Conservation (phyloP, 2,113 vertebrate genomes). For the Taxidea taxus region DNA sequence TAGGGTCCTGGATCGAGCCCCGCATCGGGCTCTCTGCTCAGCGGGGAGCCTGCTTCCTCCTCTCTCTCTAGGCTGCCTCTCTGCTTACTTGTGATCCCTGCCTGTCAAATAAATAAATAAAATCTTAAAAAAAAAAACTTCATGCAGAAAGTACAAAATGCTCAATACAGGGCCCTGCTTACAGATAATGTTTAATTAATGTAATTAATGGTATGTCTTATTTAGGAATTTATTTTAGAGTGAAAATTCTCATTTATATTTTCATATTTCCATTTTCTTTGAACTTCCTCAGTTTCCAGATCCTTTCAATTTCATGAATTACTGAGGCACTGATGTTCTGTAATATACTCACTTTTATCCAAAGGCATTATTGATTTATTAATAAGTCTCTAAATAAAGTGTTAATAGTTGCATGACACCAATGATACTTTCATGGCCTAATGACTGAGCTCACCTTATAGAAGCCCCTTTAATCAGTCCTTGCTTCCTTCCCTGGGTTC, state of each 20-base stretch:
- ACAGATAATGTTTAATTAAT: not conserved
- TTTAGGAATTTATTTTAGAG: constrained; percentile 1
- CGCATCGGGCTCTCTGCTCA: too few species aligned
- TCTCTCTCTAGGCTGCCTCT: too few species aligned
- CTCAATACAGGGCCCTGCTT: not conserved
- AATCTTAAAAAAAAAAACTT: too few species aligned
- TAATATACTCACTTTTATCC: not conserved
- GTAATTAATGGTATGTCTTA: not conserved
- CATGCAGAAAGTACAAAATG: not conserved
- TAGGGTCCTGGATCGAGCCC: too few species aligned
- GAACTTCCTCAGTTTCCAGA: not conserved
- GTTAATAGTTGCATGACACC: not conserved
- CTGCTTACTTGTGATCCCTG: too few species aligned
- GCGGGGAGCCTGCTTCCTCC: too few species aligned
- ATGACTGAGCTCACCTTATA: not conserved
- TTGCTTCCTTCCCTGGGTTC: not conserved
- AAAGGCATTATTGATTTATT: not conserved
- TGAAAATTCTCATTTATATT: not conserved
- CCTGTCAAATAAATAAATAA: too few species aligned
- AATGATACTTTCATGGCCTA: not conserved
- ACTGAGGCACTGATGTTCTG: not conserved
- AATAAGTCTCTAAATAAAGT: not conserved
- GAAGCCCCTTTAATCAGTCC: not conserved
- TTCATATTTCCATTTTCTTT: not conserved
- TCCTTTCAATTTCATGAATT: not conserved